These are phyloP conservation scores for Chascanopsetta lugubris DNA, from an alignment of 2,113 vertebrate species.

Conservation along the genomic window DNA sequence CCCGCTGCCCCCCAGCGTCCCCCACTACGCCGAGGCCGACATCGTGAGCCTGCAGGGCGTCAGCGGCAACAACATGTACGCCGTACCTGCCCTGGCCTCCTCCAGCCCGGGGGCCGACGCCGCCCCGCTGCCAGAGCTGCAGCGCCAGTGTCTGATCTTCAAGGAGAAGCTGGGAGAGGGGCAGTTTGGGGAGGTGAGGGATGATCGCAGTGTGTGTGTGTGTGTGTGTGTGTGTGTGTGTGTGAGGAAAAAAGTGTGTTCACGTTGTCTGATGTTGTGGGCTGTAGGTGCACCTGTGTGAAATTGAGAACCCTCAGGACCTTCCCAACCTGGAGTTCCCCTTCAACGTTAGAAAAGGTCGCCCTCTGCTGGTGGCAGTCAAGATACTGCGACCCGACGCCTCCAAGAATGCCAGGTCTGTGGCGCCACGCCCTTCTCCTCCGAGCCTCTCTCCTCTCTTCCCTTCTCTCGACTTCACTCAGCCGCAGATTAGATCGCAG, in stretches of 20 bases:
- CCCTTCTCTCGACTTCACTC: background rate
- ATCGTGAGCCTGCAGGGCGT: constrained; percentile 92
- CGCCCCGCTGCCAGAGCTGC: constrained; percentile 86
- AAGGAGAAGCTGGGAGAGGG: constrained; percentile 95
- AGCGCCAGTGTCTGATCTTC: constrained; percentile 88
- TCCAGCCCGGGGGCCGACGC: constrained; percentile 82
- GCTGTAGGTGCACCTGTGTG: constrained; percentile 90
- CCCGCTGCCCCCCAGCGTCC: constrained; percentile 85
- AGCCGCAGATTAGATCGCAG: background rate
- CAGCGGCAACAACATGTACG: constrained; percentile 92
- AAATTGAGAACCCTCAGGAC: constrained; percentile 90
- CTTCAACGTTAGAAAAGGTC: constrained; percentile 88
- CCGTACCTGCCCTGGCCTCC: constrained; percentile 86
- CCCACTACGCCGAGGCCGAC: constrained; percentile 93
- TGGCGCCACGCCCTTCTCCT: background rate
- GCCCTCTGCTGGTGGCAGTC: constrained; percentile 90
- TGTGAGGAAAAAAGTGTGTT: constrained; percentile 3
- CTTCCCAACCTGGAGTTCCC: constrained; percentile 87
- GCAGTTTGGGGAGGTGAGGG: constrained; percentile 91
- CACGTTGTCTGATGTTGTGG: constrained; percentile 12
- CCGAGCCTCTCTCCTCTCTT: background rate
- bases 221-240: background rate
- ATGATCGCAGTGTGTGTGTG: too few relatives aligned
- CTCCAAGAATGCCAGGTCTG: constrained; percentile 92
- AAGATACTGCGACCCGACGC: constrained; percentile 92